Evolutionary conservation across 2,797 vertebrate species (phyloP).

Genomic region (Gila robusta): DNA sequence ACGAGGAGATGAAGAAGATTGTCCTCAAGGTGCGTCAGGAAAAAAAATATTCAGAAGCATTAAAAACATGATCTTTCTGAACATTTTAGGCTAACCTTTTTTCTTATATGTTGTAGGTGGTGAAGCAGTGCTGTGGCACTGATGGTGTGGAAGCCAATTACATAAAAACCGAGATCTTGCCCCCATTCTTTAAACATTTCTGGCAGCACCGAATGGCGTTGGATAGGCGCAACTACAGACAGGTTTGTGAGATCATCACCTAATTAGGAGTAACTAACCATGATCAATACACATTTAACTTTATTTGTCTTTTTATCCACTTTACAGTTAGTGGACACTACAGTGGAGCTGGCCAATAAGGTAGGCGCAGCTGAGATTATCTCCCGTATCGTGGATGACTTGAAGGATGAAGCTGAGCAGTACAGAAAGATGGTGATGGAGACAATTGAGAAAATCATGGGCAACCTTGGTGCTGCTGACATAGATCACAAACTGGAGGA

Average conservation of each 20-base stretch:
- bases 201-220: slow-evolving; percentile 99
- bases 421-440: slow-evolving; percentile 99
- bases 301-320: background rate
- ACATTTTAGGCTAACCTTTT: background rate
- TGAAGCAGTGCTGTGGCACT: slow-evolving; percentile 98
- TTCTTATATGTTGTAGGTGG: slow-evolving; percentile 81
- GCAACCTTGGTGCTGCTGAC: slow-evolving; percentile 96
- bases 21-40: slow-evolving; percentile 88
- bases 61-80: background rate
- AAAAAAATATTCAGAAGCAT: background rate
- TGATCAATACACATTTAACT: background rate
- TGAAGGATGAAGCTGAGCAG: slow-evolving; percentile 99
- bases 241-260: slow-evolving; percentile 75
- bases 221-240: slow-evolving; percentile 98
- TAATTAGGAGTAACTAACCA: background rate
- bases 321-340: slow-evolving; percentile 95
- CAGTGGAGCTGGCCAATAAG: slow-evolving; percentile 98
- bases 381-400: slow-evolving; percentile 96
- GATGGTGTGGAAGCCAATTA: slow-evolving; percentile 99
- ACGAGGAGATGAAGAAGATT: slow-evolving; percentile 99
- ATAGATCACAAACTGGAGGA: slow-evolving; percentile 99
- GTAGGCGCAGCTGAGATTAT: slow-evolving; percentile 99
- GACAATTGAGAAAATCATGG: slow-evolving; percentile 99
- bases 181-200: slow-evolving; percentile 99
- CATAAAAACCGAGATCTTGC: slow-evolving; percentile 98